Evolutionary conservation across 2,888 invertebrate genomes (phyloP).

Genomic region (Drosophila atripex): DNA sequence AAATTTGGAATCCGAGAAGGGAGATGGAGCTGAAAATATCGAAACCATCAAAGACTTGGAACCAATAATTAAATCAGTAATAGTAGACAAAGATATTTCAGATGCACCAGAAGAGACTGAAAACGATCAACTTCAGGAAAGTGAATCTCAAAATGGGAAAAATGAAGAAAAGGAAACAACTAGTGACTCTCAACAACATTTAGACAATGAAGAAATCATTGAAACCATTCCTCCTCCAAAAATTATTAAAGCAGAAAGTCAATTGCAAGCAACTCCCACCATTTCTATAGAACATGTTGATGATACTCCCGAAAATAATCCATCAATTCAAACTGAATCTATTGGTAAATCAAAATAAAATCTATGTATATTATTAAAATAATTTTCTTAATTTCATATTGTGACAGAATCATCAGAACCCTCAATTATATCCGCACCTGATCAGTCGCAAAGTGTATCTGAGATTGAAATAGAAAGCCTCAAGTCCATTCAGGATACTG

Average conservation of each 20-base stretch:
- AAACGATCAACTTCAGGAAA: not conserved
- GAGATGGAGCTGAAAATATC: not conserved
- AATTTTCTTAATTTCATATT: not conserved
- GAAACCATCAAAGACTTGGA: not conserved
- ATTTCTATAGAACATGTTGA: constrained; percentile 28
- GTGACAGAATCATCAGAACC: not conserved
- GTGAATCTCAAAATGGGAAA: not conserved
- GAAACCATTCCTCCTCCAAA: not conserved
- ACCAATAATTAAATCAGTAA: not conserved
- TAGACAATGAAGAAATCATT: not conserved
- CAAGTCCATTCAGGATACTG: not conserved
- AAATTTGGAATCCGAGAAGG: not conserved
- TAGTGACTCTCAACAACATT: not conserved
- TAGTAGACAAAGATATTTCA: not conserved
- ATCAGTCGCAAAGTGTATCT: not conserved
- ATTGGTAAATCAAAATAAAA: not conserved
- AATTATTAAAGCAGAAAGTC: not conserved
- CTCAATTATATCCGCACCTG: not conserved
- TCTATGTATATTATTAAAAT: not conserved
- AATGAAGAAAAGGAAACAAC: not conserved
- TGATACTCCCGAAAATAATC: constrained; percentile 2
- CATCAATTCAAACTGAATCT: not conserved
- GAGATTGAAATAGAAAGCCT: not conserved
- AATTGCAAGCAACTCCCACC: not conserved
- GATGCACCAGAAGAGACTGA: not conserved